Base-by-base conservation (phyloP, 2,113 vertebrate genomes). In the Tragelaphus imberbis region DNA sequence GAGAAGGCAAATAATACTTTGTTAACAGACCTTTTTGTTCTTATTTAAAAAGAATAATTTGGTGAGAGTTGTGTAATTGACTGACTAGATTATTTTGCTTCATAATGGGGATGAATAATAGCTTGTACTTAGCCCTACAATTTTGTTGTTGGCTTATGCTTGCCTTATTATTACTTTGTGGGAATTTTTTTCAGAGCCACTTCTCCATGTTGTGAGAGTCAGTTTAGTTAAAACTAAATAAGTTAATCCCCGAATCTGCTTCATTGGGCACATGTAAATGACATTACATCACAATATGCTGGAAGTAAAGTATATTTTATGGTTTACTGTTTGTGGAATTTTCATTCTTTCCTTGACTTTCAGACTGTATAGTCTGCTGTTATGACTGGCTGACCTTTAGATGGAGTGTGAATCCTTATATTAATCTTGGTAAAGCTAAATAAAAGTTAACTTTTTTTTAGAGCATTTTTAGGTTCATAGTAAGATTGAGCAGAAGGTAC, bases 181-280 rank as follows among this genome's bases (percentile, higher is more conserved):
- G 55, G 53, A 19, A 61, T 33, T 84, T 82, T 77, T 96, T 96
- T 36, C 15, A 77, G 86, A 90, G 30, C 75, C 59, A 19, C 23
- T 86, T 93, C 7, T 89, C 12, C 33, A 71, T 94, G 53, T 86
- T 65, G 3, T 80, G 36, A 89, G 63, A 61, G 49, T 85, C 44
- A 86, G 11, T 82, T 97, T 82, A 86, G 55, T 82, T 90, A 65
- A 85, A 91, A 90, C 68, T 82, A 47, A 91, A 61, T 94, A 63
- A 28, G 81, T 28, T 88, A 88, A 81, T 77, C 13, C 33, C 40
- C 55, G 51, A 56, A 21, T 94, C 49, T 92, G 12, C 12, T 71
- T 94, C 86, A 63, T 16, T 77, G 88, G 71, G 28, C 36, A 49
- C 3, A 25, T 1, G 13, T 59, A 61, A 55, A 75, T 7, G 13